A percentile compares a stretch with the other conserved stretches of the same genome.
phyloP scores from a whole-genome alignment of 2,113 vertebrate species.

The Archocentrus centrarchus region DNA sequence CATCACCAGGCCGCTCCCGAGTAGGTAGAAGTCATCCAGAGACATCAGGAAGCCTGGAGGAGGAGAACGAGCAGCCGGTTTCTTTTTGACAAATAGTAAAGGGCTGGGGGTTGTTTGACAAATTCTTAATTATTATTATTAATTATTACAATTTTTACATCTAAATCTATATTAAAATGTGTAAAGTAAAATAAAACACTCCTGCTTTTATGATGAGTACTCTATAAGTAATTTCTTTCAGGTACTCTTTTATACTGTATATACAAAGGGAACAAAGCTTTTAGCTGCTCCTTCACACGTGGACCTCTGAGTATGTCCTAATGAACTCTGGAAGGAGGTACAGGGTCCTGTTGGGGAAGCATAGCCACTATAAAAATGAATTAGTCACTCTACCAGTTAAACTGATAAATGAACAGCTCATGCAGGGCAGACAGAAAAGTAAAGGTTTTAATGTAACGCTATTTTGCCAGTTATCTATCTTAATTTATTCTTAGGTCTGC shows the following conservation, averaged over 20 bases:
- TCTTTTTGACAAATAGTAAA: background rate
- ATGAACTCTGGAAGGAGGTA: background rate
- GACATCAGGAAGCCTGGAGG: slow-evolving; percentile 87
- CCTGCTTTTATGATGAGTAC: background rate
- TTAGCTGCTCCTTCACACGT: background rate
- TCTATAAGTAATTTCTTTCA: no score
- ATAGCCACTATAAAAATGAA: background rate
- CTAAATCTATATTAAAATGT: background rate
- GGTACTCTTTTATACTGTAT: no score
- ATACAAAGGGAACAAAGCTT: background rate
- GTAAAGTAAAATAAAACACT: background rate
- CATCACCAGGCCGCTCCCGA: slow-evolving; percentile 87
- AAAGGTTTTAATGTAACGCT: background rate
- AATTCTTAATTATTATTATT: no score
- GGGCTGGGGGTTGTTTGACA: background rate
- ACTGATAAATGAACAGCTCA: background rate
- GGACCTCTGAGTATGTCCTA: background rate
- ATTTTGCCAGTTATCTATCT: background rate
- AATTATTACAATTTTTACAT: no score
- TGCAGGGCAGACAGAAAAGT: background rate
- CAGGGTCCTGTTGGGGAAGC: background rate
- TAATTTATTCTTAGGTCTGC: background rate
- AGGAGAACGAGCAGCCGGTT: background rate
- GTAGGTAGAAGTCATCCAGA: slow-evolving; percentile 92
- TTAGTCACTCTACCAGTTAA: background rate